Evolutionary conservation across 2,888 invertebrate species (phyloP).

Genomic region (Thymelicus lineola): DNA sequence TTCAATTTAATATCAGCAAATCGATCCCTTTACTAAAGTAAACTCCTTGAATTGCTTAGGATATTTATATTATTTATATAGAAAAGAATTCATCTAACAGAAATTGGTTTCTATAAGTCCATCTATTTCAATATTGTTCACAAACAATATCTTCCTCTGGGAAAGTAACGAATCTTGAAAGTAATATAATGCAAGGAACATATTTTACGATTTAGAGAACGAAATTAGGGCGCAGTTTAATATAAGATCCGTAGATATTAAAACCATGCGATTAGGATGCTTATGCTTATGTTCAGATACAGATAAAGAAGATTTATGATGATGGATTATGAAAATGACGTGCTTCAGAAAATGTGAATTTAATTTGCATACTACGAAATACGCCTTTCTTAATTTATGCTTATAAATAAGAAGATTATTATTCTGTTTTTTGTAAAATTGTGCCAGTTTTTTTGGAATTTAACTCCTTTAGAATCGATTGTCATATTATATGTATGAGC

Average conservation of each 20-base stretch:
- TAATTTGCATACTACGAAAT: not conserved
- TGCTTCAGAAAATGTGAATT: constrained; percentile 4
- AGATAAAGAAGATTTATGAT: constrained; percentile 11
- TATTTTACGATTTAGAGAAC: constrained; percentile 1
- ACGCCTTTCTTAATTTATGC: not conserved
- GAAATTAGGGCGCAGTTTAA: constrained; percentile 6
- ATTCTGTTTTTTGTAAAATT: not conserved
- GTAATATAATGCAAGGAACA: constrained; percentile 3
- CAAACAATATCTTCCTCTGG: not conserved
- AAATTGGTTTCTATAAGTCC: not conserved
- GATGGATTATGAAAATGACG: constrained; percentile 6
- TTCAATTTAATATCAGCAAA: too few species aligned
- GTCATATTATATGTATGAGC: too few species aligned
- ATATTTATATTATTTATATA: too few species aligned
- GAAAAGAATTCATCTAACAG: not conserved
- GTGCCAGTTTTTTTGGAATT: too few species aligned
- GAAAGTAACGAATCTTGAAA: constrained; percentile 7
- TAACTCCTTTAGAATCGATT: too few species aligned
- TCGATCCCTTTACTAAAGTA: too few species aligned
- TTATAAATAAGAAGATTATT: not conserved
- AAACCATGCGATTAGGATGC: not conserved
- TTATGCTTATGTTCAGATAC: not conserved
- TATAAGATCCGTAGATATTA: constrained; percentile 5
- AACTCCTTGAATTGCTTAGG: too few species aligned
- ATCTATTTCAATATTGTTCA: constrained; percentile 1